Conservation (phyloP, 2,888 invertebrate genomes). For the Stenolophus ochropezus region DNA sequence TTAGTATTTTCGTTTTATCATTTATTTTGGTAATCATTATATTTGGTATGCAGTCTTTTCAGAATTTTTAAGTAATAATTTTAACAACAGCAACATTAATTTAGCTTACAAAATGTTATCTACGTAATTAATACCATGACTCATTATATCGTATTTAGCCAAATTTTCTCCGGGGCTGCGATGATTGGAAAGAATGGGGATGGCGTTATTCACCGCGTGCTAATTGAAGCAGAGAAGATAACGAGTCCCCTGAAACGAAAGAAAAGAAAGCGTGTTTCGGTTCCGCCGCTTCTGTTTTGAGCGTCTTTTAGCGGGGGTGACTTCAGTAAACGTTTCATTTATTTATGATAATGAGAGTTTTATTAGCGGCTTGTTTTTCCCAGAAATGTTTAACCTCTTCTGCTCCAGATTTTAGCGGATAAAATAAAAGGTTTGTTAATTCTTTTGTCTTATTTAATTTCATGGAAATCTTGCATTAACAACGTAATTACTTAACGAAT, state of each 20-base stretch:
- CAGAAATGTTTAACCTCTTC: slow-evolving; percentile 36
- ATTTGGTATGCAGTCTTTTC: no score
- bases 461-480: slow-evolving; percentile 43
- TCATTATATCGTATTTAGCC: no score
- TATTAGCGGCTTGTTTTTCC: slow-evolving; percentile 48
- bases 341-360: slow-evolving; percentile 58
- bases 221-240: slow-evolving; percentile 34
- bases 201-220: slow-evolving; percentile 6
- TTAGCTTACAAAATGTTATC: no score
- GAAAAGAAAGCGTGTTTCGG: slow-evolving; percentile 27
- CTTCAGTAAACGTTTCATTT: slow-evolving; percentile 50
- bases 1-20: no score
- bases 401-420: slow-evolving; percentile 27
- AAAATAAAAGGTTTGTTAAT: slow-evolving; percentile 43
- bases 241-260: slow-evolving; percentile 33
- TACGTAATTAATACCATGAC: no score
- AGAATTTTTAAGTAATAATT: no score
- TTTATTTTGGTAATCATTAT: no score
- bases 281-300: slow-evolving; percentile 35
- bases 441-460: slow-evolving; percentile 44
- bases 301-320: slow-evolving; percentile 20
- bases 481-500: slow-evolving; percentile 41
- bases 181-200: slow-evolving; percentile 1
- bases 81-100: no score
- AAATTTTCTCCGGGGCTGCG: background rate